A percentile compares a stretch with the other conserved stretches of the same genome.
These are phyloP conservation scores for Eulemur rufifrons DNA, from an alignment of 2,113 vertebrate species.

Conservation along the genomic window DNA sequence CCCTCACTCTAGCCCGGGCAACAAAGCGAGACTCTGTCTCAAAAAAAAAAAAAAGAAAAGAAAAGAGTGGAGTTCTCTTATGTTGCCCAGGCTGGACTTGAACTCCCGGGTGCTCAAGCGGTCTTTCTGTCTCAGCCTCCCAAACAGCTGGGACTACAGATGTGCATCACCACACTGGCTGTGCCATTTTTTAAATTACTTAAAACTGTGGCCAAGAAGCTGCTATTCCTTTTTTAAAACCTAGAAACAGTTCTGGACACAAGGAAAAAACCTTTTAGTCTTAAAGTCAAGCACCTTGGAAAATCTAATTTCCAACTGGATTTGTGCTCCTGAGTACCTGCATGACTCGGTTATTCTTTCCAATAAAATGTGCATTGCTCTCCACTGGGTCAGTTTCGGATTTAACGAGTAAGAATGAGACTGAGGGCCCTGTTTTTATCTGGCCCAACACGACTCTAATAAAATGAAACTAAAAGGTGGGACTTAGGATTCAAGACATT, in stretches of 20 bases:
- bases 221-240: slow-evolving; percentile 12
- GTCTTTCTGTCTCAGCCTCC: not conserved
- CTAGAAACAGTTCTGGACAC: not conserved
- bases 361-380: not conserved
- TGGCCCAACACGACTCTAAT: not conserved
- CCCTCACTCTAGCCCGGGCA: too few relatives aligned
- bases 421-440: not conserved
- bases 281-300: slow-evolving; percentile 35
- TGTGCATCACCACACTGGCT: not conserved
- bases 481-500: not conserved
- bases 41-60: too few relatives aligned
- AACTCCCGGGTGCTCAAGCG: not conserved
- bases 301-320: slow-evolving; percentile 11
- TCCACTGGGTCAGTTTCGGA: not conserved
- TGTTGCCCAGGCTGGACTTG: not conserved
- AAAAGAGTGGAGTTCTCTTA: not conserved
- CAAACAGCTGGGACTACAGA: not conserved
- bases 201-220: not conserved
- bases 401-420: not conserved
- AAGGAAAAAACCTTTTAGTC: not conserved
- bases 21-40: too few relatives aligned
- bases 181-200: not conserved
- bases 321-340: slow-evolving; percentile 15
- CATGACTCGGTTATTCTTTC: slow-evolving; percentile 32
- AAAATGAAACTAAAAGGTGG: not conserved